Percentiles rank a stretch among this genome's conserved stretches.
These are phyloP conservation scores for Caenorhabditis latens DNA, from an alignment of 1,140 invertebrate genomes.

Conservation along the genomic window DNA sequence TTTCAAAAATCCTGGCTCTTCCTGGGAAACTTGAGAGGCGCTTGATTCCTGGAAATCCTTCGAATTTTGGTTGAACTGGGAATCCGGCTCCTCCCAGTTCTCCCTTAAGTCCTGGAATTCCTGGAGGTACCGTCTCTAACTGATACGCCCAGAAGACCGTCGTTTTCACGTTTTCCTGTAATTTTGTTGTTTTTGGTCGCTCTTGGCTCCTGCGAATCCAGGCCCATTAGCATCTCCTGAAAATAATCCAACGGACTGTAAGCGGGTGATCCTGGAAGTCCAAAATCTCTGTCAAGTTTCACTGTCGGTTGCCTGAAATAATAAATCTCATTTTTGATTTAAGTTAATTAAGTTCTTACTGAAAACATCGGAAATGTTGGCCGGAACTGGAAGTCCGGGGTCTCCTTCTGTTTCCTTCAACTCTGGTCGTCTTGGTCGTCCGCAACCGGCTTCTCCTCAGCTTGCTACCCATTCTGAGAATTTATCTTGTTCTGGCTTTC, in stretches of 20 bases:
- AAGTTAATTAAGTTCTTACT: neutral
- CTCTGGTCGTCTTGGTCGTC: constrained; percentile 74
- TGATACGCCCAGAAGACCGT: constrained; percentile 64
- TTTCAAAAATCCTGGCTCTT: constrained; percentile 69
- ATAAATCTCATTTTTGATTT: no score
- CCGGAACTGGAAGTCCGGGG: constrained; percentile 65
- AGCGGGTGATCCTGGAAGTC: constrained; percentile 70
- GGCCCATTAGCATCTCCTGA: constrained; percentile 77
- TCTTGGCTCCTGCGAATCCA: constrained; percentile 79
- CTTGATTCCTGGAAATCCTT: constrained; percentile 77
- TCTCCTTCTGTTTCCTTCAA: constrained; percentile 70
- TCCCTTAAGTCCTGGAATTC: constrained; percentile 71
- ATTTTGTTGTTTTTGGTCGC: constrained; percentile 77
- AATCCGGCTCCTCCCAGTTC: constrained; percentile 63
- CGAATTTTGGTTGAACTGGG: constrained; percentile 79
- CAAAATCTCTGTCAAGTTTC: constrained; percentile 75
- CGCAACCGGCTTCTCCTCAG: constrained; percentile 77
- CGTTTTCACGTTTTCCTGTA: constrained; percentile 72
- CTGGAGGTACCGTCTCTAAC: constrained; percentile 68
- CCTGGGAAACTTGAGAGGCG: constrained; percentile 72
- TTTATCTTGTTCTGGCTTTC: constrained; percentile 73
- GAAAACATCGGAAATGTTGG: constrained; percentile 67
- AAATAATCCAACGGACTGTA: neutral
- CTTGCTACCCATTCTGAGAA: constrained; percentile 75
- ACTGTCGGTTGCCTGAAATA: constrained; percentile 74